A percentile compares a stretch with the other conserved stretches of the same genome.
phyloP scores from a whole-genome alignment of 2,888 invertebrate genomes.

The Biston stratarius region DNA sequence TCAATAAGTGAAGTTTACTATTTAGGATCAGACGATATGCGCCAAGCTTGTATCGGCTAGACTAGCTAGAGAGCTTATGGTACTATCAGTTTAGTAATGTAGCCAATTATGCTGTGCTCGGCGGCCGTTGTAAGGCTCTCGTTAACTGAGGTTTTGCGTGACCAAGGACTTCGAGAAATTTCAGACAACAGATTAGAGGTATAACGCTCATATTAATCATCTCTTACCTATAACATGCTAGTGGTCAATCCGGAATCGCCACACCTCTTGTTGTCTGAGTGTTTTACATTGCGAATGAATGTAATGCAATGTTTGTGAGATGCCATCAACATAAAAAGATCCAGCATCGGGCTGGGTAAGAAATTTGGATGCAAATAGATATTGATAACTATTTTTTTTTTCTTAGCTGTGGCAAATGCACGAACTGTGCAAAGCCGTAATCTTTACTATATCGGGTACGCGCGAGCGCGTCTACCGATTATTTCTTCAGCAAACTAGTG shows the following conservation, averaged over 20 bases:
- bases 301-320: neutral
- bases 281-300: neutral
- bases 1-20: constrained; percentile 23
- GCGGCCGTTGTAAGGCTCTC: neutral
- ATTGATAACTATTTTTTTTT: neutral
- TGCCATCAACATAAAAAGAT: neutral
- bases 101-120: neutral
- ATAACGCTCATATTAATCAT: neutral
- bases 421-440: neutral
- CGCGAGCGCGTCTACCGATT: neutral
- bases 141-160: neutral
- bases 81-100: constrained; percentile 22
- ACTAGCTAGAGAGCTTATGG: constrained; percentile 44
- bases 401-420: constrained; percentile 4
- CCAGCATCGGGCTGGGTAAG: neutral
- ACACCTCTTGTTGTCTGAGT: neutral
- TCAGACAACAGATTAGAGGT: neutral
- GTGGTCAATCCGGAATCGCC: neutral
- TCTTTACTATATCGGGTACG: neutral
- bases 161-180: neutral
- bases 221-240: neutral
- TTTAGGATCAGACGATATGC: constrained; percentile 18
- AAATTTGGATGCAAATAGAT: neutral
- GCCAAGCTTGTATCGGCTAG: constrained; percentile 32
- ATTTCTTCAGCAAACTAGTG: constrained; percentile 22